These are phyloP conservation scores for Cryptoleucopteryx plumbea DNA, from an alignment of 2,113 vertebrate genomes.

Conservation along the genomic window DNA sequence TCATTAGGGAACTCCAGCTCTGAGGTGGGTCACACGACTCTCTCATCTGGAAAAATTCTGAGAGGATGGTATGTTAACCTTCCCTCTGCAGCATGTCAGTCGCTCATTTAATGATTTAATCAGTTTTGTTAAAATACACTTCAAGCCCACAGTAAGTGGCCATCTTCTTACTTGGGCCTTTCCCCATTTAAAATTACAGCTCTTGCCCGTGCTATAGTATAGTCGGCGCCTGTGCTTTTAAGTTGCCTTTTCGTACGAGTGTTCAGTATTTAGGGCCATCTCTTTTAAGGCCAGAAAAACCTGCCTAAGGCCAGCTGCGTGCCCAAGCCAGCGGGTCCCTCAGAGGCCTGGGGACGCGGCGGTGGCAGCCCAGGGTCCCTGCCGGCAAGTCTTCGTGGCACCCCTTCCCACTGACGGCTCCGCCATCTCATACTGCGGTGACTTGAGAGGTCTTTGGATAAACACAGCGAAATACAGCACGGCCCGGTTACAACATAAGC, in stretches of 20 bases:
- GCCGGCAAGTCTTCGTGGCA: no score
- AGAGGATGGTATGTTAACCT: background rate
- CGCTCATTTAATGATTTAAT: background rate
- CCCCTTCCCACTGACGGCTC: background rate
- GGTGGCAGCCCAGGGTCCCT: fast-evolving
- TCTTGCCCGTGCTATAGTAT: fast-evolving
- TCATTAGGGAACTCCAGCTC: background rate
- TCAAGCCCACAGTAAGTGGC: background rate
- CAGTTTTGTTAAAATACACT: background rate
- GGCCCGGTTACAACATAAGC: background rate
- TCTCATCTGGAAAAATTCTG: background rate
- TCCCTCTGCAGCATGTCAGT: background rate
- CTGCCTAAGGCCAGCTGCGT: background rate
- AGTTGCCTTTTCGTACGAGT: fast-evolving
- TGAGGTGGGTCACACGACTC: background rate
- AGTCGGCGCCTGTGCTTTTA: background rate
- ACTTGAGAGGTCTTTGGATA: background rate
- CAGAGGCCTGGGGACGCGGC: background rate
- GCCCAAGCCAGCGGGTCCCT: background rate
- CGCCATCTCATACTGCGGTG: fast-evolving
- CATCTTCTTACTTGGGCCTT: background rate
- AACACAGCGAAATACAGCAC: fast-evolving
- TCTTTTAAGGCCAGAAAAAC: no score
- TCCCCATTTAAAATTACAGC: background rate
- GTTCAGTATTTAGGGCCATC: background rate